Evolutionary conservation across 2,113 vertebrate species (phyloP).

Genomic region (Pandion haliaetus): DNA sequence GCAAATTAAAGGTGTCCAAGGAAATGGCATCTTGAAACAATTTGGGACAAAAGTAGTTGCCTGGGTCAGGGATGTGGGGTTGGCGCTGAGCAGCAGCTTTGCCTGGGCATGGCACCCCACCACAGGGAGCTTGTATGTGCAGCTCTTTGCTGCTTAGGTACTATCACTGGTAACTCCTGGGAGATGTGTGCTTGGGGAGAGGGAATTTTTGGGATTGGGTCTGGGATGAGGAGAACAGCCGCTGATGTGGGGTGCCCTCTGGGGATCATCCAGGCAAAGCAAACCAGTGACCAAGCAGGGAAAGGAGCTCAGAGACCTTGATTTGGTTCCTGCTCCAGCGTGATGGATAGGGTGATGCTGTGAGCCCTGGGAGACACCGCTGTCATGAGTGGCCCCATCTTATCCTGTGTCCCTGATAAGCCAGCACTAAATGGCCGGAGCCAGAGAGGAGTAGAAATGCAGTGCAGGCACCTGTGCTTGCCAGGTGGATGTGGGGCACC

Average conservation of each 20-base stretch:
- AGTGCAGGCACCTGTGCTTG: not conserved
- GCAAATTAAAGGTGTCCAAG: not conserved
- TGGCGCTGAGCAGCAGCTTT: not conserved
- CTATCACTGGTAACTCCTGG: not conserved
- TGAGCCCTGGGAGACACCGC: not conserved
- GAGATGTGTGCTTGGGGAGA: not conserved
- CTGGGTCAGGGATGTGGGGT: not conserved
- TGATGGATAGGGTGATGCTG: not conserved
- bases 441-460: not conserved
- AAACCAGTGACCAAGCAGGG: not conserved
- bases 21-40: not conserved
- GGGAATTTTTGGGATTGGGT: not conserved
- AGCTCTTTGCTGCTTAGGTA: not conserved
- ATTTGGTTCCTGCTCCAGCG: not conserved
- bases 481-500: not conserved
- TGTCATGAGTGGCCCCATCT: not conserved
- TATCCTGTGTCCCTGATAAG: not conserved
- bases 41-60: not conserved
- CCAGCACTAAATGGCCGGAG: not conserved
- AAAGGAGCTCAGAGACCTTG: not conserved
- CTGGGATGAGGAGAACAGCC: not conserved
- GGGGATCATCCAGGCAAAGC: not conserved
- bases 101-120: not conserved
- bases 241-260: not conserved
- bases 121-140: accelerated